Conservation (phyloP, 2,113 vertebrate species). For the Proteles cristata region DNA sequence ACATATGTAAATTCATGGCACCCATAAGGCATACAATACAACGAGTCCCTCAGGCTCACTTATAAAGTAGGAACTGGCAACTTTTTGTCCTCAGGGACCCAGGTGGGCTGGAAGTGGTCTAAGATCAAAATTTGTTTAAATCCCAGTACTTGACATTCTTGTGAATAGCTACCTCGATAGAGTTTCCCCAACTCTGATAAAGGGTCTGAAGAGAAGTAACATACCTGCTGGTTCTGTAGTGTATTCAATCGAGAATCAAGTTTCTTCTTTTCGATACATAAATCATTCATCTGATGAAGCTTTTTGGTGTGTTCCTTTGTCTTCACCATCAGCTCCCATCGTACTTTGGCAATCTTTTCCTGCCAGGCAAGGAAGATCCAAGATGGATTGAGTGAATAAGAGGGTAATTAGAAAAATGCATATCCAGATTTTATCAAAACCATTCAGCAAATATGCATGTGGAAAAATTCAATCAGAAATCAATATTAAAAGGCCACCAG, state of each 20-base stretch:
- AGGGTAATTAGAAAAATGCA: not conserved
- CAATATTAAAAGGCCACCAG: not conserved
- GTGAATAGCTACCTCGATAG: not conserved
- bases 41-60: not conserved
- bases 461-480: not conserved
- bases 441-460: not conserved
- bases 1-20: not conserved
- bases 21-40: not conserved
- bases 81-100: not conserved
- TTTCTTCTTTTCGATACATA: conserved; percentile 87
- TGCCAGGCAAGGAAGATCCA: conserved; percentile 71
- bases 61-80: not conserved
- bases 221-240: conserved; percentile 88
- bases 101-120: not conserved
- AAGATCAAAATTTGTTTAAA: not conserved
- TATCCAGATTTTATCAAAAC: not conserved
- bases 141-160: not conserved
- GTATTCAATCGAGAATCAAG: conserved; percentile 87
- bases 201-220: not conserved
- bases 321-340: conserved; percentile 84
- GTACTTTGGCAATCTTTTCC: conserved; percentile 86
- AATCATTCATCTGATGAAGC: conserved; percentile 84
- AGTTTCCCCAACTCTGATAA: not conserved
- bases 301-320: conserved; percentile 89
- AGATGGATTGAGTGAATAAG: conserved; percentile 2